phyloP scores from a whole-genome alignment of 2,888 invertebrate species.

The Perithous albicinctus region DNA sequence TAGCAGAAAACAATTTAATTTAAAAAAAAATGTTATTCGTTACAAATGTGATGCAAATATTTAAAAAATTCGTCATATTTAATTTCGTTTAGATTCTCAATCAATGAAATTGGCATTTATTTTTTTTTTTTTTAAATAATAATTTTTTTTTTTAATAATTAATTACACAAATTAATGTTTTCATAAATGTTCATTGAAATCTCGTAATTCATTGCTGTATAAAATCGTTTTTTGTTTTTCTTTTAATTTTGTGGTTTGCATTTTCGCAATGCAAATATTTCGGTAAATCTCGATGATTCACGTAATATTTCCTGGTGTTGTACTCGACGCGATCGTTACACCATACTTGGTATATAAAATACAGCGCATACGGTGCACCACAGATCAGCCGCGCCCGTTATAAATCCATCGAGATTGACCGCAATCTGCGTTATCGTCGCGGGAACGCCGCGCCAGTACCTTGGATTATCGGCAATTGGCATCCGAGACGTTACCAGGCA shows the following conservation, averaged over 20 bases:
- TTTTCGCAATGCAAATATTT: neutral
- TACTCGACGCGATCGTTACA: neutral
- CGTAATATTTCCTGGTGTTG: neutral
- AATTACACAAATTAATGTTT: too few species aligned
- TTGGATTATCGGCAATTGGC: conserved; percentile 80
- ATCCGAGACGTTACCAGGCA: conserved; percentile 78
- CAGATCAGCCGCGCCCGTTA: conserved; percentile 62
- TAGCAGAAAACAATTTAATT: too few species aligned
- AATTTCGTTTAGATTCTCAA: too few species aligned
- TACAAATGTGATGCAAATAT: too few species aligned
- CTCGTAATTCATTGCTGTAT: neutral
- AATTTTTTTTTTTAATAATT: too few species aligned
- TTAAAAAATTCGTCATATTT: too few species aligned
- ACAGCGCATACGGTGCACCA: neutral
- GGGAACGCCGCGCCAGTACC: conserved; percentile 71
- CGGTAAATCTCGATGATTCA: neutral
- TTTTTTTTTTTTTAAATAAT: too few species aligned
- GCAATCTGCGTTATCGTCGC: conserved; percentile 75
- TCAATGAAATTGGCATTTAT: too few species aligned
- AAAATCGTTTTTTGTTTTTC: neutral
- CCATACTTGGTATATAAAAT: conserved; percentile 6
- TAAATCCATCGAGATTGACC: conserved; percentile 74
- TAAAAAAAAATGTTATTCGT: too few species aligned
- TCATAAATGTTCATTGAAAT: too few species aligned
- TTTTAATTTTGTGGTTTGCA: neutral